phyloP scores from a whole-genome alignment of 2,888 invertebrate species.

The Muscina levida region DNA sequence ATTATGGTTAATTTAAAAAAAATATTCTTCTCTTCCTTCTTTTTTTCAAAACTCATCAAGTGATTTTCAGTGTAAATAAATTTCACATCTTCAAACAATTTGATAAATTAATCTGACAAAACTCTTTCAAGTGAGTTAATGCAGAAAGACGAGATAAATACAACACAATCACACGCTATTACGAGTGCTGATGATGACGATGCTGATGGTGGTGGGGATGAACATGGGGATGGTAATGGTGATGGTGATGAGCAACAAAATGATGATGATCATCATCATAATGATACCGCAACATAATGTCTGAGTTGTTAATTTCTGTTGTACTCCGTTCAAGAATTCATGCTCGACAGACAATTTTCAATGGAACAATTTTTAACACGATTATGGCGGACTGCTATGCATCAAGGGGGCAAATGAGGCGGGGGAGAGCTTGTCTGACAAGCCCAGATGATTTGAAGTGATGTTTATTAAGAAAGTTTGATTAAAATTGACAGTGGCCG shows the following conservation, averaged over 20 bases:
- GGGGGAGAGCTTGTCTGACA: not conserved
- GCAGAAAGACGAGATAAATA: no score
- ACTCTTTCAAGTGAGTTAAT: conserved; percentile 27
- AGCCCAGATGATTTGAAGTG: conserved; percentile 20
- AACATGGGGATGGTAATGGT: no score
- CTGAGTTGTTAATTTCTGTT: conserved; percentile 3
- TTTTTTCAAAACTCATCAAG: not conserved
- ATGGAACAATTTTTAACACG: no score
- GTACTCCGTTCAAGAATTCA: not conserved
- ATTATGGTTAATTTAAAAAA: conserved; percentile 38
- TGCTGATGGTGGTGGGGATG: not conserved
- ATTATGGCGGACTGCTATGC: not conserved
- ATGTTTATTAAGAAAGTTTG: conserved; percentile 52
- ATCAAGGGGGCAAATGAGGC: not conserved
- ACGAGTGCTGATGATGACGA: not conserved
- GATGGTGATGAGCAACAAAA: no score
- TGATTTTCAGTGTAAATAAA: not conserved
- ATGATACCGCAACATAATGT: not conserved
- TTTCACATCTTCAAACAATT: conserved; percentile 29
- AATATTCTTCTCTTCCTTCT: no score
- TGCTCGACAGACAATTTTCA: not conserved
- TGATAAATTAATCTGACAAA: conserved; percentile 56
- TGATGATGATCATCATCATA: not conserved
- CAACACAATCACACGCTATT: no score
- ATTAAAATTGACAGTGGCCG: conserved; percentile 48